These are phyloP conservation scores for Eupeodes latifasciatus DNA, from an alignment of 2,888 invertebrate species.

Conservation along the genomic window DNA sequence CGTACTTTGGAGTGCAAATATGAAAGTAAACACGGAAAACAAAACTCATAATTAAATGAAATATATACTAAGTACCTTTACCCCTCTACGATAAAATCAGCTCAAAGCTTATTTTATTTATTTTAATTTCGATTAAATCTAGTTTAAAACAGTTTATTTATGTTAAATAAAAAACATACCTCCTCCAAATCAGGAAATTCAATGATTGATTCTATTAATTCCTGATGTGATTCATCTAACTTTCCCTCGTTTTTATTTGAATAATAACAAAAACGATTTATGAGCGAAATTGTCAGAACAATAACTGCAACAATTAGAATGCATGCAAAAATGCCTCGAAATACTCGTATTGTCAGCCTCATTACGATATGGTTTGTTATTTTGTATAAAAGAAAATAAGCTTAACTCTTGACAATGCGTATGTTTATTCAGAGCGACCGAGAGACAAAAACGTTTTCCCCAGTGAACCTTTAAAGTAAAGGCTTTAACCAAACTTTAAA, in stretches of 20 bases:
- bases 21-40: too few species aligned
- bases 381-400: constrained; percentile 28
- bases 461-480: constrained; percentile 47
- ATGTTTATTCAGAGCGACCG: constrained; percentile 32
- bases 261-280: constrained; percentile 16
- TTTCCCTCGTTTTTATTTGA: constrained; percentile 37
- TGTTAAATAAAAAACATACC: constrained; percentile 21
- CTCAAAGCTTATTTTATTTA: too few species aligned
- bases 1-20: too few species aligned
- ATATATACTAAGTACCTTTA: too few species aligned
- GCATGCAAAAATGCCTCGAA: constrained; percentile 36
- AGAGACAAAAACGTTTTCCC: constrained; percentile 50
- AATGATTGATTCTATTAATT: neutral
- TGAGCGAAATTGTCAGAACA: constrained; percentile 55
- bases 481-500: constrained; percentile 12
- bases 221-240: constrained; percentile 3
- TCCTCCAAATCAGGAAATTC: constrained; percentile 41
- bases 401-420: constrained; percentile 10
- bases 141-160: too few species aligned
- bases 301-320: constrained; percentile 45
- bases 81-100: too few species aligned
- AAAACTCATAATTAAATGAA: too few species aligned
- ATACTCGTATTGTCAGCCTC: constrained; percentile 44
- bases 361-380: constrained; percentile 52
- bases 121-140: too few species aligned